phyloP scores from a whole-genome alignment of 1,140 invertebrate genomes.

The Apocrypta bakeri region DNA sequence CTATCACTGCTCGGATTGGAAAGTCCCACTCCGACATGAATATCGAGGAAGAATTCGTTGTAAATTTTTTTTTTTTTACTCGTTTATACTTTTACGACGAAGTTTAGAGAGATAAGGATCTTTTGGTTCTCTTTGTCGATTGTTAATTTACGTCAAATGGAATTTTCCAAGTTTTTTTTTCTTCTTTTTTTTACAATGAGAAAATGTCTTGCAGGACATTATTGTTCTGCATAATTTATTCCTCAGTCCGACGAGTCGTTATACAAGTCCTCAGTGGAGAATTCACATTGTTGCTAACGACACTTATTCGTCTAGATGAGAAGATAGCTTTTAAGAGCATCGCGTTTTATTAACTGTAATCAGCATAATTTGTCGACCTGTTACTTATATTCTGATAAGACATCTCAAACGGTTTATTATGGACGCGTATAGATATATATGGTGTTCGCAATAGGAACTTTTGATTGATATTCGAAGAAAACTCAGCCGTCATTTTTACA shows the following conservation, averaged over 20 bases:
- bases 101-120: not conserved
- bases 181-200: conserved; percentile 41
- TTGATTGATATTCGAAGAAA: conserved; percentile 38
- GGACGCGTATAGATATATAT: not conserved
- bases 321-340: conserved; percentile 43
- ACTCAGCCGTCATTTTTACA: not conserved
- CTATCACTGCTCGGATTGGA: conserved; percentile 26
- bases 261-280: not conserved
- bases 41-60: not conserved
- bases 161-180: not conserved
- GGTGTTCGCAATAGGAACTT: not conserved
- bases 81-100: not conserved
- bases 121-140: conserved; percentile 23
- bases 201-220: conserved; percentile 35
- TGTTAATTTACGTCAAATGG: conserved; percentile 29
- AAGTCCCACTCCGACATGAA: not conserved
- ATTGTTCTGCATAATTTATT: conserved; percentile 39
- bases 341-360: conserved; percentile 33
- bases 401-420: not conserved
- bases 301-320: conserved; percentile 36
- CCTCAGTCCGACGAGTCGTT: not conserved
- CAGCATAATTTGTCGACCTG: conserved; percentile 43
- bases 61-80: no score
- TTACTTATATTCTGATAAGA: conserved; percentile 32
- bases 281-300: conserved; percentile 44